A percentile compares a stretch with the other conserved stretches of the same genome.
Conservation (phyloP, 2,113 vertebrate species). For the Laticauda laticaudata region DNA sequence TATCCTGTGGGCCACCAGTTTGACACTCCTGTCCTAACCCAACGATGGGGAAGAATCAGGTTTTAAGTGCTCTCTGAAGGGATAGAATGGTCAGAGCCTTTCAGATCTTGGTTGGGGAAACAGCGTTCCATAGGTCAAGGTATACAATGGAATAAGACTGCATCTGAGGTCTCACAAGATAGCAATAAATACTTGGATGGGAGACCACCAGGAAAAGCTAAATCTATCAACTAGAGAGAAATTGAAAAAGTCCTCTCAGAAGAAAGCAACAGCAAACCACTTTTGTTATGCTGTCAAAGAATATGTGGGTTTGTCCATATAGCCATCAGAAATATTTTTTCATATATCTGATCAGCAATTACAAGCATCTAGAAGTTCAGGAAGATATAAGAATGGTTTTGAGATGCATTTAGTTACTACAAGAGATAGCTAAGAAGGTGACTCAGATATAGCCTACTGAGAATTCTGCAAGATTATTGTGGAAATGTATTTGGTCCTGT, state of each 20-base stretch:
- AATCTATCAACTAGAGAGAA: background rate
- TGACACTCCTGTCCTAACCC: background rate
- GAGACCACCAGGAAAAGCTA: background rate
- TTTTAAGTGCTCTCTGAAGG: background rate
- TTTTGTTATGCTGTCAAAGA: background rate
- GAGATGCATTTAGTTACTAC: slow-evolving; percentile 33
- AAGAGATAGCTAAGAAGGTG: slow-evolving; percentile 37
- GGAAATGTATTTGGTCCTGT: slow-evolving; percentile 38
- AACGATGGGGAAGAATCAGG: background rate
- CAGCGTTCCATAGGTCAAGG: background rate
- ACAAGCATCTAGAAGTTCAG: background rate
- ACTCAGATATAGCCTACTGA: slow-evolving; percentile 42
- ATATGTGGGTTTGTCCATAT: background rate
- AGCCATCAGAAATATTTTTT: background rate
- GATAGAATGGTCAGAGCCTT: background rate
- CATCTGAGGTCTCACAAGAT: background rate
- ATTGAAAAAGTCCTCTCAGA: background rate
- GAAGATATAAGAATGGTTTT: slow-evolving; percentile 5
- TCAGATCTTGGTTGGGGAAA: background rate
- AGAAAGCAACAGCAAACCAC: background rate
- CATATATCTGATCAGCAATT: background rate
- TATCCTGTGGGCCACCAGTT: too few relatives aligned
- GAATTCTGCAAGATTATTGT: slow-evolving; percentile 38
- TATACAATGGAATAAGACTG: background rate
- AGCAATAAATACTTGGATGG: background rate